Evolutionary conservation across 2,113 vertebrate species (phyloP).

Genomic region (Craseonycteris thonglongyai): DNA sequence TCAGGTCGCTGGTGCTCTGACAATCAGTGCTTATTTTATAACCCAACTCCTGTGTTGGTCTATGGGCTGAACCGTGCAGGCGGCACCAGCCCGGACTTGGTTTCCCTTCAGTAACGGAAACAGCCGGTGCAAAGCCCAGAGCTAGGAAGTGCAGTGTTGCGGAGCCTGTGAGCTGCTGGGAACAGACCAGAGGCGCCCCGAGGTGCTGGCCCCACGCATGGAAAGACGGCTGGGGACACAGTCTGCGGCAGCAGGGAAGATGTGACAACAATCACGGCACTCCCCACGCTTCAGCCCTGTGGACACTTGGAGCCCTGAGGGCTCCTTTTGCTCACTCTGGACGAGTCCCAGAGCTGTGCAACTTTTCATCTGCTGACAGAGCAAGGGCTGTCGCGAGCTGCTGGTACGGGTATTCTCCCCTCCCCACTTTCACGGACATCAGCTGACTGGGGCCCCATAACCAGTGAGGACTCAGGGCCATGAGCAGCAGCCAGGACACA

Average conservation of each 20-base stretch:
- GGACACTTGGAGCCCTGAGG: not conserved
- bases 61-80: too few species aligned
- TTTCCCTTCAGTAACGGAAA: too few species aligned
- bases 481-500: not conserved
- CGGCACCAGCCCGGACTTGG: too few species aligned
- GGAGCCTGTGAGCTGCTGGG: not conserved
- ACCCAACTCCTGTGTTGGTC: too few species aligned
- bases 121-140: not conserved
- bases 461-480: not conserved
- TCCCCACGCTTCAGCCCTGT: accelerated
- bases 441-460: accelerated
- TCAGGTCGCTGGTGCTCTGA: too few species aligned
- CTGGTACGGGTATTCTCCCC: accelerated
- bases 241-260: not conserved
- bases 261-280: too few species aligned
- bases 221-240: not conserved
- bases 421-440: not conserved
- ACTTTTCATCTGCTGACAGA: not conserved
- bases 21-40: too few species aligned
- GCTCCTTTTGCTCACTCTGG: not conserved
- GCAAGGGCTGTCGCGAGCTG: not conserved
- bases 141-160: not conserved
- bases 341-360: not conserved
- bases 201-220: too few species aligned
- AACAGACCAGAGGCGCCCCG: not conserved